Percentiles rank a stretch among this genome's conserved stretches.
Evolutionary conservation across 2,888 invertebrate species (phyloP).

Genomic region (Erebia aethiops): DNA sequence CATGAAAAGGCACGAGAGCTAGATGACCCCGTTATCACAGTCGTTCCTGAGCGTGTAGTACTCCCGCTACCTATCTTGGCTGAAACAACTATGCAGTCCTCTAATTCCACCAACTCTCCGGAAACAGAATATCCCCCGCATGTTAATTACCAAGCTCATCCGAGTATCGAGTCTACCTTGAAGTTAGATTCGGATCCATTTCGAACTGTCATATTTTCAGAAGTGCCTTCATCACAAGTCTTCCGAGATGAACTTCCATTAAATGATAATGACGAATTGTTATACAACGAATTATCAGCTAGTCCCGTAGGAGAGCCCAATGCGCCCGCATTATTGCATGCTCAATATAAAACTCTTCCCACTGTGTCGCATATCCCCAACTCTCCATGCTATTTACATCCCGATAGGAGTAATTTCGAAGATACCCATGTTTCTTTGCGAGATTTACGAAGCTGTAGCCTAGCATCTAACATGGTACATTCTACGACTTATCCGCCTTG

Average conservation of each 20-base stretch:
- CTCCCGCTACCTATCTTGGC: constrained; percentile 69
- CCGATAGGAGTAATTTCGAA: constrained; percentile 63
- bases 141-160: constrained; percentile 74
- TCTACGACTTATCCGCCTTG: constrained; percentile 75
- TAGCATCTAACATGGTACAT: constrained; percentile 67
- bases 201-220: constrained; percentile 59
- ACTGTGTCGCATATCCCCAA: constrained; percentile 76
- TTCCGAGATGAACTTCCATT: constrained; percentile 61
- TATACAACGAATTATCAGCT: constrained; percentile 62
- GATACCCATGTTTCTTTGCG: constrained; percentile 59
- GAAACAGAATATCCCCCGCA: constrained; percentile 74
- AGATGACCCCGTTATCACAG: constrained; percentile 64
- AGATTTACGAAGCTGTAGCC: constrained; percentile 63
- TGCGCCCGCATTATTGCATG: constrained; percentile 71
- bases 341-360: constrained; percentile 72
- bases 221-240: constrained; percentile 68
- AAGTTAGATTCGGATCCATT: constrained; percentile 44
- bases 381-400: constrained; percentile 75
- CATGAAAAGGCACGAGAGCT: constrained; percentile 55
- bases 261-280: constrained; percentile 53
- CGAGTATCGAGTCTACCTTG: constrained; percentile 49
- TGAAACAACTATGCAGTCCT: constrained; percentile 77
- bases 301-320: constrained; percentile 68
- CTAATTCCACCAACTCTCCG: constrained; percentile 69
- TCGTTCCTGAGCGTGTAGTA: constrained; percentile 69